Evolutionary conservation across 92 coral and sea anemone genomes (phyloP).

Genomic region (Palythoa caribaeorum): DNA sequence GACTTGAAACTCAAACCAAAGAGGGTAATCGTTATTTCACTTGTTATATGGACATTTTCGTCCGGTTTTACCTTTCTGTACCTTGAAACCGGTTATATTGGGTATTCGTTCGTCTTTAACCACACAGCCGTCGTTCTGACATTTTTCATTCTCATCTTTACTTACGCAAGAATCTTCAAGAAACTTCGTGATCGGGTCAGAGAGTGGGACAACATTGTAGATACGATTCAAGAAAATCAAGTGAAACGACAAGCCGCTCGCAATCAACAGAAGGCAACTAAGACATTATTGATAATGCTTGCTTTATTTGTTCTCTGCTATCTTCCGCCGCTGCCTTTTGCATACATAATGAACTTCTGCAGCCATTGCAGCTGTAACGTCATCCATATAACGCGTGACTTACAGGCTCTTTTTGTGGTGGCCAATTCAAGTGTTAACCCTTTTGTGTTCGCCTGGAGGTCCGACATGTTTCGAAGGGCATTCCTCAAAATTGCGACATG

Average conservation of each 20-base stretch:
- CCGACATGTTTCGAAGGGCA: constrained; percentile 23
- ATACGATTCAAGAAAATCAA: constrained; percentile 9
- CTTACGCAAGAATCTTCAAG: constrained; percentile 30
- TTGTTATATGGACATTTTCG: constrained; percentile 28
- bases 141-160: constrained; percentile 15
- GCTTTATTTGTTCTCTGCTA: constrained; percentile 26
- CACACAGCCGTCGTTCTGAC: constrained; percentile 37
- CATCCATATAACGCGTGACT: constrained; percentile 37
- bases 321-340: constrained; percentile 21
- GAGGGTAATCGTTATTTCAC: constrained; percentile 37
- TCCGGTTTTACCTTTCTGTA: constrained; percentile 19
- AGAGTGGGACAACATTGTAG: constrained; percentile 20
- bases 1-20: constrained; percentile 40
- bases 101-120: constrained; percentile 28
- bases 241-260: constrained; percentile 36
- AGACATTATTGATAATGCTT: constrained; percentile 31
- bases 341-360: constrained; percentile 47
- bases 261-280: constrained; percentile 27
- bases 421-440: constrained; percentile 40
- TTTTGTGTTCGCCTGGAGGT: constrained; percentile 15
- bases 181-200: constrained; percentile 26
- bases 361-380: constrained; percentile 22
- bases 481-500: constrained; percentile 28
- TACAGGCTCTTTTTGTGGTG: constrained; percentile 7
- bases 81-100: constrained; percentile 25